These are phyloP conservation scores for Apamea crenata DNA, from an alignment of 2,888 invertebrate genomes.

Conservation along the genomic window DNA sequence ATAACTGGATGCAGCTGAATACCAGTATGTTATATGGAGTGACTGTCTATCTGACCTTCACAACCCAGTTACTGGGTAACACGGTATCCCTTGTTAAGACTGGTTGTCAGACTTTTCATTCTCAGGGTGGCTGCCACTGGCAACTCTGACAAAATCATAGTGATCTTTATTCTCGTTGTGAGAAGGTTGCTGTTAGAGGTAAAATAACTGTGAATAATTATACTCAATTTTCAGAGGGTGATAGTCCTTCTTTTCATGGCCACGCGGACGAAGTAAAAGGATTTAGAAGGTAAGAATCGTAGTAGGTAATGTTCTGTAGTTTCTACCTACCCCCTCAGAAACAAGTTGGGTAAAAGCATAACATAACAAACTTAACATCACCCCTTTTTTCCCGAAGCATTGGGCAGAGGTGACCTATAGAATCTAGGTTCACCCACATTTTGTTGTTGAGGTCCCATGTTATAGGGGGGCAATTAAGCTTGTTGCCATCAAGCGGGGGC, in stretches of 20 bases:
- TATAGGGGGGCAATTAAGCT: no score
- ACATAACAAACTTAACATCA: not conserved
- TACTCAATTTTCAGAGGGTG: not conserved
- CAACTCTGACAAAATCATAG: not conserved
- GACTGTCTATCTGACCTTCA: not conserved
- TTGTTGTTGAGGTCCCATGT: no score
- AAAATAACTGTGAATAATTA: not conserved
- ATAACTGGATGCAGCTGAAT: not conserved
- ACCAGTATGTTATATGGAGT: not conserved
- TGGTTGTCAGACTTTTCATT: not conserved
- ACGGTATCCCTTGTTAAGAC: not conserved
- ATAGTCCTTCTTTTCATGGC: no score
- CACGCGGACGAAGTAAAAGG: not conserved
- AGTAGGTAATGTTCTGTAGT: not conserved
- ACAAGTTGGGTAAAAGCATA: not conserved
- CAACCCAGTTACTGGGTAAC: not conserved
- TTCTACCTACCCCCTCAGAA: not conserved
- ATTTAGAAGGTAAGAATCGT: not conserved
- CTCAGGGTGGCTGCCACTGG: no score
- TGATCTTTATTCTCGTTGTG: not conserved
- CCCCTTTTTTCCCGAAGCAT: no score
- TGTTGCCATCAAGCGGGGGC: no score
- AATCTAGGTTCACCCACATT: no score
- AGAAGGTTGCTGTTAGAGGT: not conserved
- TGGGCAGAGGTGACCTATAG: no score